Evolutionary conservation across 92 coral and sea anemone species (phyloP), one percentile per base, ranked within the genome.

Genomic region (Epizoanthus illoricatus): DNA sequence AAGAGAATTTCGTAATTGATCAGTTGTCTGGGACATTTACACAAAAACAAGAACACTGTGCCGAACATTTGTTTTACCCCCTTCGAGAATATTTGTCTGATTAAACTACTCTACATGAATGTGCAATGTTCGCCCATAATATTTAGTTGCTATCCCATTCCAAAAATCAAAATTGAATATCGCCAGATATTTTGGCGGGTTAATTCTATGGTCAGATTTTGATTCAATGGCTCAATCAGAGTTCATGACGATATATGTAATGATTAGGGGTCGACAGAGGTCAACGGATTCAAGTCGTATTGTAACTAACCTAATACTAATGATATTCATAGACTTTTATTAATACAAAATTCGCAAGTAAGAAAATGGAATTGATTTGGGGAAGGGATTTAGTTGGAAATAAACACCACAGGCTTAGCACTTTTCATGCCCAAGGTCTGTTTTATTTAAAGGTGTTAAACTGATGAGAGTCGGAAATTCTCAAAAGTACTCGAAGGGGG

Each of bases 1-100:
- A 71, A 42, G 82, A 63, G 82, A 78, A 78, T 66, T 62, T 78
- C 70, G 52, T 60, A 78, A 78, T 63, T 23, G 82, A 43, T 63
- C 72, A 78, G 82, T 78, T 78, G 82, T 78, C 65, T 78, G 59
- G 69, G 52, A 18, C 71, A 62, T 78, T 62, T 15, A 62, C 58
- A 76, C 66, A 75, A 36, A 62, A 62, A 57, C 13, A 45, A 33
- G 82, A 78, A 21, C 68, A 58, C 5, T 58, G 28, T 63, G 69
- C 67, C 68, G 43, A 75, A 45, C 61, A 78, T 78, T 78, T 78
- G 82, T 42, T 78, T 78, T 78, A 78, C 82, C 82, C 82, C 82
- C 82, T 63, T 78, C 60, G 71, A 78, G 71, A 63, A 21, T 16
- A 13, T 59, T 40, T 78, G 17, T 61, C 21, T 66, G 82, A 78